Percentiles rank a stretch among this genome's conserved stretches.
phyloP scores from a whole-genome alignment of 1,140 invertebrate species.

The Drosophila suzukii region DNA sequence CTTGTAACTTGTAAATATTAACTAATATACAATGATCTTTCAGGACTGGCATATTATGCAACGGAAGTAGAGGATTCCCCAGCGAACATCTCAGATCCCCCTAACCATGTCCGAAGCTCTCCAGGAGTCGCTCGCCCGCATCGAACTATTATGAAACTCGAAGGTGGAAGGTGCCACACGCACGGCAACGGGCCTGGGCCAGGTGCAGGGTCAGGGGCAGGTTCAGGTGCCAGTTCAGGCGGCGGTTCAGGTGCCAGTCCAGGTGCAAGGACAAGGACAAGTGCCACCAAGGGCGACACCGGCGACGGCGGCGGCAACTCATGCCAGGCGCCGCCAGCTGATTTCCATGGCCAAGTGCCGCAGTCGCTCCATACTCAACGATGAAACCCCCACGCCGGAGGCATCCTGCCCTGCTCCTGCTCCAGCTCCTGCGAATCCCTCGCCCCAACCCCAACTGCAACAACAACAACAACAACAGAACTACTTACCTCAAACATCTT shows the following conservation, averaged over 20 bases:
- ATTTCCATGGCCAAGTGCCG: slow-evolving; percentile 77
- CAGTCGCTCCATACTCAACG: slow-evolving; percentile 61
- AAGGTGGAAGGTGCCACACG: slow-evolving; percentile 65
- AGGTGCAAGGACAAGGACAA: slow-evolving; percentile 29
- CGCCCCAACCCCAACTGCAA: slow-evolving; percentile 28
- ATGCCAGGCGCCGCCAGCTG: slow-evolving; percentile 64
- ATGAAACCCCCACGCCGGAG: slow-evolving; percentile 47
- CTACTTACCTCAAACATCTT: slow-evolving; percentile 84
- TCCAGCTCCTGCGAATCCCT: slow-evolving; percentile 31
- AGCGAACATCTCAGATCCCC: slow-evolving; percentile 11
- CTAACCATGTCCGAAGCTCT: slow-evolving; percentile 47
- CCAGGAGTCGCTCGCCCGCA: slow-evolving; percentile 43
- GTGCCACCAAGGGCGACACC: slow-evolving; percentile 39
- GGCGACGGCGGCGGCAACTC: slow-evolving; percentile 51
- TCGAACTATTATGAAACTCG: slow-evolving; percentile 74
- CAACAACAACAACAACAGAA: slow-evolving; percentile 67
- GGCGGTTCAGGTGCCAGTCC: slow-evolving; percentile 22
- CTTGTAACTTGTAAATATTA: no score
- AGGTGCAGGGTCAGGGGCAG: slow-evolving; percentile 26
- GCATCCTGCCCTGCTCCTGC: slow-evolving; percentile 20
- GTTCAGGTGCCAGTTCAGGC: slow-evolving; percentile 25
- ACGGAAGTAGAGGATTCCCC: slow-evolving; percentile 24
- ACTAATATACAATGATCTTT: not conserved
- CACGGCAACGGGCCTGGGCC: slow-evolving; percentile 60
- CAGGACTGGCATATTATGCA: slow-evolving; percentile 51